These are phyloP conservation scores for Lepus oiostolus DNA, from an alignment of 2,797 vertebrate genomes.

Conservation along the genomic window DNA sequence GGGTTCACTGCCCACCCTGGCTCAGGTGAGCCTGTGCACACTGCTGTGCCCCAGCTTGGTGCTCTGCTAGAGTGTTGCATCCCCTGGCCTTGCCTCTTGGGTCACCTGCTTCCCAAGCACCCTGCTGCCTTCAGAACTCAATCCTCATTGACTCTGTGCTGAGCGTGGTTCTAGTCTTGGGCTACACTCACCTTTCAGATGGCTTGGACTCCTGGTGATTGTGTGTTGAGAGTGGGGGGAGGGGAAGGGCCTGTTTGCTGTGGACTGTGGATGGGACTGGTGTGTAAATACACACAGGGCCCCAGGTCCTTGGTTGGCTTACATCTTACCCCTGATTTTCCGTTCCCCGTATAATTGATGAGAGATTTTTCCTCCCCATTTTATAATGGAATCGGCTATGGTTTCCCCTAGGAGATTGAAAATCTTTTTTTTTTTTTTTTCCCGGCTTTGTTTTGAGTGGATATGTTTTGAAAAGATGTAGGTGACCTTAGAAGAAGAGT, in stretches of 20 bases:
- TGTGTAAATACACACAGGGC: neutral
- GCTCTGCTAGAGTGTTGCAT: neutral
- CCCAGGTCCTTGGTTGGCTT: constrained; percentile 17
- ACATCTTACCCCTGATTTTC: constrained; percentile 38
- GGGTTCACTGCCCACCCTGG: neutral
- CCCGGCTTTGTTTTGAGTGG: constrained; percentile 82
- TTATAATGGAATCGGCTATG: constrained; percentile 79
- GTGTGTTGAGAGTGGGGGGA: neutral
- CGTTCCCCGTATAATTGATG: constrained; percentile 71
- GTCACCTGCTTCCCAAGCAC: neutral
- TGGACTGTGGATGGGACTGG: neutral
- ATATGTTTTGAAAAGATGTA: constrained; percentile 84
- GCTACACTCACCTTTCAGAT: neutral
- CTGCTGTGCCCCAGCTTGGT: rapidly evolving
- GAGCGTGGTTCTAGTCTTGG: neutral
- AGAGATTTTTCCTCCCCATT: constrained; percentile 62
- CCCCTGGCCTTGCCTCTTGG: no score
- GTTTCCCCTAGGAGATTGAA: constrained; percentile 79
- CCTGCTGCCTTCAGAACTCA: neutral
- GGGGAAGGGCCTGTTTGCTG: neutral
- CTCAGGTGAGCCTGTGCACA: rapidly evolving
- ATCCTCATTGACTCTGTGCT: neutral
- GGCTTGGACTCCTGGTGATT: neutral
- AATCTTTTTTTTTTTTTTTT: constrained; percentile 61
- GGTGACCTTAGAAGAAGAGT: constrained; percentile 81